Evolutionary conservation across 1,140 invertebrate genomes (phyloP), one percentile per base, ranked within the genome.

Genomic region (Pomacea maculata): DNA sequence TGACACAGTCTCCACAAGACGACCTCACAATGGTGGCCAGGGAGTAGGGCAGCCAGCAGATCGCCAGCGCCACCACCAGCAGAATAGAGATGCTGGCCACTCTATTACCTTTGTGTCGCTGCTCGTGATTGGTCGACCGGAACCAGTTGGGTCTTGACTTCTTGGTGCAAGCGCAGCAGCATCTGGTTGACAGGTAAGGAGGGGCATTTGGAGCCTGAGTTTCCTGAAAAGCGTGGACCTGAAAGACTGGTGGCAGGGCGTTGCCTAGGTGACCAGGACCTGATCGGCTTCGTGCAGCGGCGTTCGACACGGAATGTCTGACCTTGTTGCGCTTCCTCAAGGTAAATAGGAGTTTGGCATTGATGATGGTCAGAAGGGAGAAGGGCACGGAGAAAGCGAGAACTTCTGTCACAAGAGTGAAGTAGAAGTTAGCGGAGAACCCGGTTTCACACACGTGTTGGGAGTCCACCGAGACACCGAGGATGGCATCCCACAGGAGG

Each of bases 11-110:
- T 9, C 82, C 82, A 76, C 85, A 87, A 25, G 85, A 81, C 0
- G 87, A 82, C 25, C 84, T 83, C 0, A 88, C 79, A 15, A 88
- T 82, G 19, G 86, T 87, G 45, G 67, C 54, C 10, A 85, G 63
- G 14, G 85, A 86, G 61, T 88, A 88, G 2, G 87, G 86, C 0
- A 82, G 80, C 87, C 87, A 88, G 55, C 81, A 85, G 34, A 84
- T 68, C 0, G 76, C 67, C 45, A 88, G 84, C 6, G 81, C 83
- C 1, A 86, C 15, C 12, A 88, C 85, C 34, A 88, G 63, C 34
- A 84, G 70, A 8, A 82, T 76, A 34, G 86, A 76, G 71, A 80
- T 82, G 63, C 77, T 84, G 1, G 81, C 83, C 15, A 85, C 87
- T 74, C 85, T 85, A 21, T 21, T 63, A 21, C 85, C 15, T 61